Percentiles rank a stretch among this genome's conserved stretches.
Conservation (phyloP, 2,113 vertebrate genomes). For the Sturnira hondurensis region DNA sequence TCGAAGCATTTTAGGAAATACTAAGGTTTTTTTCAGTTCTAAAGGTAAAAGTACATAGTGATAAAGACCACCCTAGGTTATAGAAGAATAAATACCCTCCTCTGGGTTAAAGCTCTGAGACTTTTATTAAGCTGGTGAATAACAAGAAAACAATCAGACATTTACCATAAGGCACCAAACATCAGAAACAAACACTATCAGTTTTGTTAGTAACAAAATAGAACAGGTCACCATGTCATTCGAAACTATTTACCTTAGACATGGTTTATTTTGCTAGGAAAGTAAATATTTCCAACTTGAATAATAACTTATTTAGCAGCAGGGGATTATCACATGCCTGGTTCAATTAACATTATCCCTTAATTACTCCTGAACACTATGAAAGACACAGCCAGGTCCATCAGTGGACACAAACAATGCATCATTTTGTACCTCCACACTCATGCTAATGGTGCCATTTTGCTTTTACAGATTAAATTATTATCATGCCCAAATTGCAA, state of each 20-base stretch:
- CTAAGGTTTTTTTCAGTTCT: neutral
- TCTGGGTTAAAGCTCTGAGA: neutral
- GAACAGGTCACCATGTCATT: neutral
- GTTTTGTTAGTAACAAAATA: slow-evolving; percentile 13
- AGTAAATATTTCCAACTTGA: slow-evolving; percentile 14
- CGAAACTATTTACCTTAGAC: neutral
- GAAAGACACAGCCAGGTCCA: neutral
- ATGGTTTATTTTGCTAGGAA: neutral
- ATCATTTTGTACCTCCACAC: neutral
- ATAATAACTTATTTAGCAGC: neutral
- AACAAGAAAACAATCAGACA: neutral
- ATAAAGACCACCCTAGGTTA: neutral
- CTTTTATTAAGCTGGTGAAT: neutral
- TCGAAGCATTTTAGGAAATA: neutral
- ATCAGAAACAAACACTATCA: neutral
- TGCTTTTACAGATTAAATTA: neutral
- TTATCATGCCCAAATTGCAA: neutral
- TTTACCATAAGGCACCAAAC: neutral
- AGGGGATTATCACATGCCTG: neutral
- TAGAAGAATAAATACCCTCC: neutral
- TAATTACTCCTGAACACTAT: slow-evolving; percentile 28
- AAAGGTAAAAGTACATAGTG: neutral
- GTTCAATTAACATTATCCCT: slow-evolving; percentile 28
- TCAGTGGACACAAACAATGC: neutral
- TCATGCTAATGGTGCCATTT: neutral